Conservation (phyloP, 2,888 invertebrate species). For the Melieria omissa region DNA sequence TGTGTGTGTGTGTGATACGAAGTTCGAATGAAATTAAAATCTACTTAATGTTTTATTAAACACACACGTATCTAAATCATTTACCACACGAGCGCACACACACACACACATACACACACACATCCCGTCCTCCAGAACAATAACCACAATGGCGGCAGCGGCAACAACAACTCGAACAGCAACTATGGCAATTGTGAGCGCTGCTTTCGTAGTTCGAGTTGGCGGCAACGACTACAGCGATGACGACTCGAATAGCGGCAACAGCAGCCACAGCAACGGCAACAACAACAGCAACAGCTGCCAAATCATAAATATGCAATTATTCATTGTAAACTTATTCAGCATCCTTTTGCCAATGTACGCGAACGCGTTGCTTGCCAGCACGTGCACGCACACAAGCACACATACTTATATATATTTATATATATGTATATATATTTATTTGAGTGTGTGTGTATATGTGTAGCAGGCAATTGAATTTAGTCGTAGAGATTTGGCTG, state of each 20-base stretch:
- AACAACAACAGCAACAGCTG: slow-evolving; percentile 7
- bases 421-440: neutral
- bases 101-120: slow-evolving; percentile 11
- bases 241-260: slow-evolving; percentile 8
- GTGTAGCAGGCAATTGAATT: slow-evolving; percentile 25
- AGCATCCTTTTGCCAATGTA: slow-evolving; percentile 19
- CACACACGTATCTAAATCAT: slow-evolving; percentile 1
- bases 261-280: neutral
- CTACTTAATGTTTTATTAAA: slow-evolving; percentile 6
- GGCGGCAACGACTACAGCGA: neutral
- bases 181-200: no score
- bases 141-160: no score
- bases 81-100: slow-evolving; percentile 12
- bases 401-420: neutral
- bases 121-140: neutral
- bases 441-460: slow-evolving; percentile 5
- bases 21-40: neutral
- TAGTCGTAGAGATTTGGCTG: slow-evolving; percentile 21
- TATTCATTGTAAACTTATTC: slow-evolving; percentile 36
- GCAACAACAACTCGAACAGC: neutral
- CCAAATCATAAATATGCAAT: slow-evolving; percentile 39
- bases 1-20: neutral
- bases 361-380: neutral
- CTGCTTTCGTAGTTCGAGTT: no score
- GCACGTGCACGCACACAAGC: neutral